phyloP scores from a whole-genome alignment of 1,140 invertebrate species.

The Drosophila gunungcola region DNA sequence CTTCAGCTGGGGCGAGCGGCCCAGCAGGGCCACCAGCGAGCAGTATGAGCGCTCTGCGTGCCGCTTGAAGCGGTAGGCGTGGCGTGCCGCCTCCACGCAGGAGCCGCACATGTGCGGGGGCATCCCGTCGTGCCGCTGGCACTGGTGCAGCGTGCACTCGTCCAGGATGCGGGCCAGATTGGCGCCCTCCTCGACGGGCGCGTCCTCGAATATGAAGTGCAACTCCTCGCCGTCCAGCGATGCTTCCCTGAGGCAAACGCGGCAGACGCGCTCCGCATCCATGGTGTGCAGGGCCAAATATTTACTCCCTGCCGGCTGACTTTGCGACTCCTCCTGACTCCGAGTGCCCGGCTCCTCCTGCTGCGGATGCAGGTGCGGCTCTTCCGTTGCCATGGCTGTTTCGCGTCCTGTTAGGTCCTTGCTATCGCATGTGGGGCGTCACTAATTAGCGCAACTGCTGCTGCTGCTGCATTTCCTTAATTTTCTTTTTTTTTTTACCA shows the following conservation, averaged over 20 bases:
- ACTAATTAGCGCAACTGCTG: conserved; percentile 27
- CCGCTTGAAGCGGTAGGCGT: conserved; percentile 73
- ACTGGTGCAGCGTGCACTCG: conserved; percentile 73
- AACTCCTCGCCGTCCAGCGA: conserved; percentile 44
- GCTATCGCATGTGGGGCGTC: conserved; percentile 28
- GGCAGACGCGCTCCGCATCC: conserved; percentile 69
- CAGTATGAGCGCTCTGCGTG: conserved; percentile 71
- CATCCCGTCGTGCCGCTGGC: conserved; percentile 61
- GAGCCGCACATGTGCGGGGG: conserved; percentile 68
- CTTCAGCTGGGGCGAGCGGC: conserved; percentile 29
- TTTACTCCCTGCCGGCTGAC: conserved; percentile 10
- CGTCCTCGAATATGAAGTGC: conserved; percentile 74
- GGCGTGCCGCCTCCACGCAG: conserved; percentile 63
- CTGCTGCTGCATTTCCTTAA: conserved; percentile 24
- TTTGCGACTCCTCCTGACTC: not conserved
- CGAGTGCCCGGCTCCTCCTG: not conserved
- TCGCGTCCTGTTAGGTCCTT: conserved; percentile 1
- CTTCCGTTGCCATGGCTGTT: conserved; percentile 34
- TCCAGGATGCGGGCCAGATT: conserved; percentile 70
- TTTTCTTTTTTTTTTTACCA: conserved; percentile 26
- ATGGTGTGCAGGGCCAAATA: conserved; percentile 17
- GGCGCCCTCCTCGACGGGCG: conserved; percentile 57
- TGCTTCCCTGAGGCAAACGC: conserved; percentile 69
- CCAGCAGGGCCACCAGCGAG: conserved; percentile 56
- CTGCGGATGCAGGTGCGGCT: conserved; percentile 5